Conservation (phyloP, 2,888 invertebrate species). For the Corythucha ciliata region DNA sequence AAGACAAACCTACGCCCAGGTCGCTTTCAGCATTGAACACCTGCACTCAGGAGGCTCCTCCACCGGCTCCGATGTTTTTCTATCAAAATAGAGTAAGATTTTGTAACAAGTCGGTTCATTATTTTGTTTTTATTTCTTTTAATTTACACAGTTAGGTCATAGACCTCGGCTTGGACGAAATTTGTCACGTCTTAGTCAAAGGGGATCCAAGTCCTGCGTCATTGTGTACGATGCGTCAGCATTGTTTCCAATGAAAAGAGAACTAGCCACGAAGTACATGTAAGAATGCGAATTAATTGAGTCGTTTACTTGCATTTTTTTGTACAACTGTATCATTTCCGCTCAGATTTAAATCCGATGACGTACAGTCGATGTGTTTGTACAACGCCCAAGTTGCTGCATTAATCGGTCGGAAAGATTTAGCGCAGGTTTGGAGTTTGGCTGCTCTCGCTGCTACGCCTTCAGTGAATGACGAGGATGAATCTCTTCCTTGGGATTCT, state of each 20-base stretch:
- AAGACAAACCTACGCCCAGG: slow-evolving; percentile 66
- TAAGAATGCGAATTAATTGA: slow-evolving; percentile 38
- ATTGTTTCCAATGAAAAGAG: slow-evolving; percentile 68
- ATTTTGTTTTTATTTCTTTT: slow-evolving; percentile 3
- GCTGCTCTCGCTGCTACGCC: slow-evolving; percentile 56
- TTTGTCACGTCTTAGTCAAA: slow-evolving; percentile 22
- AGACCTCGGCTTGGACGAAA: slow-evolving; percentile 23
- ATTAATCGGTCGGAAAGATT: slow-evolving; percentile 62
- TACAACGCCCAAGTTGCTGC: slow-evolving; percentile 74
- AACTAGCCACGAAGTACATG: slow-evolving; percentile 76
- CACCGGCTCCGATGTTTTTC: slow-evolving; percentile 49
- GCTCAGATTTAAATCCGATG: slow-evolving; percentile 43
- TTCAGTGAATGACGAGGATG: slow-evolving; percentile 47
- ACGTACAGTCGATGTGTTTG: slow-evolving; percentile 59
- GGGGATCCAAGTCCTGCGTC: slow-evolving; percentile 48
- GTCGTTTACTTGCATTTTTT: slow-evolving; percentile 4
- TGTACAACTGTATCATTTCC: slow-evolving; percentile 10
- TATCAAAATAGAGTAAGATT: slow-evolving; percentile 61
- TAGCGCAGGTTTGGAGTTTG: slow-evolving; percentile 80
- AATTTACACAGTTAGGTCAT: no score
- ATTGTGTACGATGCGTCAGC: slow-evolving; percentile 62
- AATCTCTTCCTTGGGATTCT: slow-evolving; percentile 64
- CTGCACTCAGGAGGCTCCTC: slow-evolving; percentile 30
- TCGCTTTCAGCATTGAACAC: slow-evolving; percentile 61
- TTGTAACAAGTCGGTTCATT: neutral